Evolutionary conservation across 2,113 vertebrate species (phyloP).

Genomic region (Thunnus maccoyii): DNA sequence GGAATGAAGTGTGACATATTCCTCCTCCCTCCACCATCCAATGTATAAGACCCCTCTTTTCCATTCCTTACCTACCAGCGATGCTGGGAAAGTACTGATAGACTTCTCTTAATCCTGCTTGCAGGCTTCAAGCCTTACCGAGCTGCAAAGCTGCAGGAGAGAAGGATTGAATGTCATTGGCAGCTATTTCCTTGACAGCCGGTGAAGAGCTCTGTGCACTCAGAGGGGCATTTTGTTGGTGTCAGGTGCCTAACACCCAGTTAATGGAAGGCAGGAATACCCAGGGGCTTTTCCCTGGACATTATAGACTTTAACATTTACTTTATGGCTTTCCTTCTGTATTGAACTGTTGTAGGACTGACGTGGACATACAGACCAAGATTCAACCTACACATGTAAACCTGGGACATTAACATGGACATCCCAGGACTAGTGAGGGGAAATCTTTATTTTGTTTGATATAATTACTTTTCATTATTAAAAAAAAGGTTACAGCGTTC

Average conservation of each 20-base stretch:
- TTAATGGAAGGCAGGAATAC: slow-evolving; percentile 44
- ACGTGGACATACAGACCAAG: not conserved
- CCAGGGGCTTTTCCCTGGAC: not conserved
- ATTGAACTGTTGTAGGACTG: not conserved
- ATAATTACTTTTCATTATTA: not conserved
- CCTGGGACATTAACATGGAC: not conserved
- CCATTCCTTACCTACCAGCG: not conserved
- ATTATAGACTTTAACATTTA: not conserved
- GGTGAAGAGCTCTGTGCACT: slow-evolving; percentile 20
- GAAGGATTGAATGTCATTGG: slow-evolving; percentile 28
- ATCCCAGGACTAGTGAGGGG: not conserved
- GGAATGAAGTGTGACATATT: slow-evolving; percentile 19
- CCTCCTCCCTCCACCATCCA: not conserved
- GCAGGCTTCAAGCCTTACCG: slow-evolving; percentile 10
- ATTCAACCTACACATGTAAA: not conserved
- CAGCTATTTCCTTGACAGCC: slow-evolving; percentile 37
- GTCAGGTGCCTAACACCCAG: slow-evolving; percentile 37
- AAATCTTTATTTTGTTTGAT: not conserved
- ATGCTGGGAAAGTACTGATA: slow-evolving; percentile 28
- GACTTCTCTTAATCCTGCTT: slow-evolving; percentile 37
- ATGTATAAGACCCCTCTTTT: not conserved
- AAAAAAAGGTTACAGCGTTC: no score
- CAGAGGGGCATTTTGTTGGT: slow-evolving; percentile 28
- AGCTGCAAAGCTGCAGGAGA: slow-evolving; percentile 1
- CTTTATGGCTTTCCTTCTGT: slow-evolving; percentile 4